Conservation (phyloP, 2,888 invertebrate genomes). For the Lithophane leautieri region DNA sequence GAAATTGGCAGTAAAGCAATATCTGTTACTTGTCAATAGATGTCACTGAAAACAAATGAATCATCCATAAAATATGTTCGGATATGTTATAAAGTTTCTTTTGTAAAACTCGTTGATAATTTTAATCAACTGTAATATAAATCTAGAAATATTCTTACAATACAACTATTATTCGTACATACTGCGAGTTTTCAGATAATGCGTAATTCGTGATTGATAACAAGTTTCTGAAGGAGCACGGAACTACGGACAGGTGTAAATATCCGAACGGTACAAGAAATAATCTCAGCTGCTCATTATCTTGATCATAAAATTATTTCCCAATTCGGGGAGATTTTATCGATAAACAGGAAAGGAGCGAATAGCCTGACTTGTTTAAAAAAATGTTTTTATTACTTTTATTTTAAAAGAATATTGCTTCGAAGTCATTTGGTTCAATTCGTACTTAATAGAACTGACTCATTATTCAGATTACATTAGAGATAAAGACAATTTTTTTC, state of each 20-base stretch:
- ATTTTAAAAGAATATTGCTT: neutral
- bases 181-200: neutral
- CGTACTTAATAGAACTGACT: neutral
- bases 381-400: no score
- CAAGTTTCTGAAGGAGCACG: neutral
- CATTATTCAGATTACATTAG: neutral
- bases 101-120: no score
- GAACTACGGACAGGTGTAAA: neutral
- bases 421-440: no score
- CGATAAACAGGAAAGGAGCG: neutral
- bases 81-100: conserved; percentile 1
- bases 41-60: neutral
- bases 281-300: conserved; percentile 59
- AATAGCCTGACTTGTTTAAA: neutral
- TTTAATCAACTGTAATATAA: neutral
- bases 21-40: conserved; percentile 18
- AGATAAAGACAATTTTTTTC: neutral
- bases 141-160: neutral
- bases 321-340: conserved; percentile 52
- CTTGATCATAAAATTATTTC: conserved; percentile 48
- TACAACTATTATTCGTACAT: neutral
- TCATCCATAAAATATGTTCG: conserved; percentile 8
- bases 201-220: neutral
- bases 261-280: conserved; percentile 45
- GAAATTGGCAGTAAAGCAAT: neutral